Conservation (phyloP, 2,797 vertebrate genomes). For the Gila robusta region DNA sequence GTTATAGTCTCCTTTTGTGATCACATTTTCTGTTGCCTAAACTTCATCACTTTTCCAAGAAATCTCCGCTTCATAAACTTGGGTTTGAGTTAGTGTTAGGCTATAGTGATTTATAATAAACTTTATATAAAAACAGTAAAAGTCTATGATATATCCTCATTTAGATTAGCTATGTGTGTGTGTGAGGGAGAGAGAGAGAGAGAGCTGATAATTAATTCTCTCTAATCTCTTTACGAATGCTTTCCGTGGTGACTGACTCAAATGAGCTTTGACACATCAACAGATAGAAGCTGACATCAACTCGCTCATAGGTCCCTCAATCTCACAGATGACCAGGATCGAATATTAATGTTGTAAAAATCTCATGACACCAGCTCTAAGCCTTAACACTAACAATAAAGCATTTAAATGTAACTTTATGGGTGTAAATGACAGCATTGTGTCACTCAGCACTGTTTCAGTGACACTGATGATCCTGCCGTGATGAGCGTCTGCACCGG, state of each 20-base stretch:
- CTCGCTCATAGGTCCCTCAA: not conserved
- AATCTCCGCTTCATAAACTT: slow-evolving; percentile 3
- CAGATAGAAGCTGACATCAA: slow-evolving; percentile 6
- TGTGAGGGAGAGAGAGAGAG: not conserved
- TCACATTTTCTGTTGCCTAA: not conserved
- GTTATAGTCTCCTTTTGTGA: not conserved
- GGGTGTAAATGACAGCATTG: not conserved
- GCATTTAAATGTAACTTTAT: not conserved
- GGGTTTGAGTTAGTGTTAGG: slow-evolving; percentile 32
- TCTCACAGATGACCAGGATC: not conserved
- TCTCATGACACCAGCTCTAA: not conserved
- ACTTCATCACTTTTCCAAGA: not conserved
- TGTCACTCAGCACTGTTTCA: not conserved
- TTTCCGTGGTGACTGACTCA: slow-evolving; percentile 18
- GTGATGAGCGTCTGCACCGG: not conserved
- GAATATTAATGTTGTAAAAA: not conserved
- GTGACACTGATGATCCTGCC: not conserved
- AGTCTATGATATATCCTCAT: not conserved
- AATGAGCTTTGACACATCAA: slow-evolving; percentile 45
- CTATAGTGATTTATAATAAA: not conserved
- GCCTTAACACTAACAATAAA: not conserved
- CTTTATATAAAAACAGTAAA: not conserved
- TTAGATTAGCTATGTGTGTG: slow-evolving; percentile 9
- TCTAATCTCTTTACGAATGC: slow-evolving; percentile 38
- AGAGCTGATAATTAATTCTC: slow-evolving; percentile 37